Conservation (phyloP, 2,113 vertebrate genomes). For the Cricetomys ansorgei region DNA sequence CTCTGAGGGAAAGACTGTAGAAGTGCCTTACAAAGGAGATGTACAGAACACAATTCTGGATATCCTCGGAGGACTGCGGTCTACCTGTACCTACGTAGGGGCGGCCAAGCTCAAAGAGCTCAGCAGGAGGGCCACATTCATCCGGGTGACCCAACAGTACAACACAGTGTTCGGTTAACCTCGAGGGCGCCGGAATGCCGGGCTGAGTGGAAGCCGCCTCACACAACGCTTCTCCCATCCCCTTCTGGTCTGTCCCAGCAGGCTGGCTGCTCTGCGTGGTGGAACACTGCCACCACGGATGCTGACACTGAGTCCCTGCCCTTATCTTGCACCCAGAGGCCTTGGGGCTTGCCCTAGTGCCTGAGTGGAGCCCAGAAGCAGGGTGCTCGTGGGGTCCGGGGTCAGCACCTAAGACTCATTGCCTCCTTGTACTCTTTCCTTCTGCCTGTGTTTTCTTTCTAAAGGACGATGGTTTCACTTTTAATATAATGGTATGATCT, state of each 20-base stretch:
- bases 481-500: conserved; percentile 70
- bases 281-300: not conserved
- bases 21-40: conserved; percentile 95
- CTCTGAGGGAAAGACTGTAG: conserved; percentile 96
- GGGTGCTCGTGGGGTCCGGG: not conserved
- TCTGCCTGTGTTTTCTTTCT: not conserved
- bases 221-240: not conserved
- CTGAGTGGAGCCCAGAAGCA: not conserved
- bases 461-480: conserved; percentile 67
- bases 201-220: not conserved
- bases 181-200: fast-evolving
- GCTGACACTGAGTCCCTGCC: not conserved
- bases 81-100: conserved; percentile 98
- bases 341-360: conserved; percentile 1
- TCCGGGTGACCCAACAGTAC: conserved; percentile 97
- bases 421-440: conserved; percentile 20
- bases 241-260: not conserved
- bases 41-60: conserved; percentile 95
- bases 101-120: conserved; percentile 98
- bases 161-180: conserved; percentile 93
- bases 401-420: conserved; percentile 30
- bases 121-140: conserved; percentile 96
- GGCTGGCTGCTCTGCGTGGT: conserved; percentile 21
- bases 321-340: not conserved
- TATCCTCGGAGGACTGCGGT: conserved; percentile 95